phyloP scores from a whole-genome alignment of 2,113 vertebrate species.

The Eublepharis macularius region DNA sequence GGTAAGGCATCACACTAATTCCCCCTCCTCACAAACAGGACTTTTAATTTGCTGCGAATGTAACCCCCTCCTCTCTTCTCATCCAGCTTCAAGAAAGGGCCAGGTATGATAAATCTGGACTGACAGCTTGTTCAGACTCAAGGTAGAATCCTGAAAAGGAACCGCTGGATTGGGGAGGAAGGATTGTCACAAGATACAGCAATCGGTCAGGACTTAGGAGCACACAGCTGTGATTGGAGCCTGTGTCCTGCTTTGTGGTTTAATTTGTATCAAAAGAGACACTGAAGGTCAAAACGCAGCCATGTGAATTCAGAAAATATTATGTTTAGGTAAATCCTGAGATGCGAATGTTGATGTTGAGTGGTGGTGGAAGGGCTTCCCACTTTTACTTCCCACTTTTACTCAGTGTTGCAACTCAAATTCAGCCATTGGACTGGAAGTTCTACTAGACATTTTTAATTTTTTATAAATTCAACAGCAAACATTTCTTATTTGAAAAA shows the following conservation, averaged over 20 bases:
- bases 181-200: not conserved
- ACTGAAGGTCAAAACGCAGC: not conserved
- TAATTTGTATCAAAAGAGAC: not conserved
- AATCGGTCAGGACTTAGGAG: not conserved
- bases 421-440: not conserved
- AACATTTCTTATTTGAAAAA: not conserved
- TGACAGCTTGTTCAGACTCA: not conserved
- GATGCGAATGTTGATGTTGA: not conserved
- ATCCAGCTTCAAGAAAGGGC: not conserved
- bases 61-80: not conserved
- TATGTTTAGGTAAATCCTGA: not conserved
- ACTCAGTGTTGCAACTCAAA: not conserved
- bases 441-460: not conserved
- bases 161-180: not conserved
- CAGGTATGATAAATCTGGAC: not conserved
- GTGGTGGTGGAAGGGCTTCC: not conserved
- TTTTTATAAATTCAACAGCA: not conserved
- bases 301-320: not conserved
- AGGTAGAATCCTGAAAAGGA: not conserved
- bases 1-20: not conserved
- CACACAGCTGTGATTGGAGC: not conserved
- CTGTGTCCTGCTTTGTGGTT: not conserved
- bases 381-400: too few species aligned
- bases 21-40: not conserved
- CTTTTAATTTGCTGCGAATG: not conserved